Evolutionary conservation across 2,797 vertebrate species (phyloP).

Genomic region (Sebastes baramenuke): DNA sequence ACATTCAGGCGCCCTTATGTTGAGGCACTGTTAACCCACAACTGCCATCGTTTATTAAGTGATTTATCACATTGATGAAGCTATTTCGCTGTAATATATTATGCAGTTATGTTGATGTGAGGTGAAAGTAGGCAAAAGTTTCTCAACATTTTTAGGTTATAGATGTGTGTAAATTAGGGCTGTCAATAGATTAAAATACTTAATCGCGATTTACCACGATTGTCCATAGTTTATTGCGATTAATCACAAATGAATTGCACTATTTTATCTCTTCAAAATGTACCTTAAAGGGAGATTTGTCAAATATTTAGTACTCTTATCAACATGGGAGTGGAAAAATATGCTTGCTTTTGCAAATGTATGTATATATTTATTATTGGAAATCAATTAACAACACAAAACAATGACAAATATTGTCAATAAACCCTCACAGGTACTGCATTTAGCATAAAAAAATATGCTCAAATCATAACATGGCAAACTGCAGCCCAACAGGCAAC

Average conservation of each 20-base stretch:
- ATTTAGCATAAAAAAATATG: rapidly evolving
- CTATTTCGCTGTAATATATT: conserved; percentile 10
- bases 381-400: too few relatives aligned
- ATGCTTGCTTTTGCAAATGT: too few relatives aligned
- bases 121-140: background rate
- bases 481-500: rapidly evolving
- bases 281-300: too few relatives aligned
- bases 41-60: conserved; percentile 15
- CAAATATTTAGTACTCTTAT: too few relatives aligned
- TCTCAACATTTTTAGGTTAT: background rate
- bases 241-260: too few relatives aligned
- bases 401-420: too few relatives aligned
- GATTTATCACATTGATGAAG: conserved; percentile 26
- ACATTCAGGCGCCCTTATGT: conserved; percentile 4
- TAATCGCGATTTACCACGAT: too few relatives aligned
- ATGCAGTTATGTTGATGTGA: background rate
- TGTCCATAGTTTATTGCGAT: rapidly evolving
- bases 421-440: too few relatives aligned
- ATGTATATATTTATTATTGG: rapidly evolving
- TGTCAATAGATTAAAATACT: too few relatives aligned
- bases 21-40: conserved; percentile 6
- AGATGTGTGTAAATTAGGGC: background rate
- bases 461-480: too few relatives aligned
- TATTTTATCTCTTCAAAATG: too few relatives aligned
- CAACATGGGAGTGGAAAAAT: too few relatives aligned